phyloP scores from a whole-genome alignment of 2,888 invertebrate species.

The Hyles lineata region DNA sequence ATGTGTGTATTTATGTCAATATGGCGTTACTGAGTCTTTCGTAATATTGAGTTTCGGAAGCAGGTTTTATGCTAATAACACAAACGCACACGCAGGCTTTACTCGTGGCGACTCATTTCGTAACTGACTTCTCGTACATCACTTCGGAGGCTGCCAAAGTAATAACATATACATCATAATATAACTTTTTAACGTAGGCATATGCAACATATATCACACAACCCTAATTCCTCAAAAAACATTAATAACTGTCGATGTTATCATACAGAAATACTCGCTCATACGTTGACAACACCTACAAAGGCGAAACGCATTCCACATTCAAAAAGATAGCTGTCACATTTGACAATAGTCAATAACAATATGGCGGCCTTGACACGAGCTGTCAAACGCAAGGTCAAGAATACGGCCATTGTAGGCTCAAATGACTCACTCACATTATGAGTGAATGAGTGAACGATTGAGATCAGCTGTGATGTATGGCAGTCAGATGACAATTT shows the following conservation, averaged over 20 bases:
- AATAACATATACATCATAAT: no score
- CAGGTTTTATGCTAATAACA: no score
- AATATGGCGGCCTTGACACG: constrained; percentile 62
- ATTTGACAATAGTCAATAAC: constrained; percentile 61
- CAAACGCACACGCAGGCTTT: no score
- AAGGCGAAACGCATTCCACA: constrained; percentile 41
- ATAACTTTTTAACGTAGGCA: not conserved
- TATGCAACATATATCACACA: not conserved
- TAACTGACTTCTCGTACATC: not conserved
- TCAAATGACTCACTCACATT: constrained; percentile 46
- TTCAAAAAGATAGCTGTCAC: constrained; percentile 61
- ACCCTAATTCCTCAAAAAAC: not conserved
- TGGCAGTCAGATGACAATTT: constrained; percentile 42
- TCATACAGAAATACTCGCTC: constrained; percentile 14
- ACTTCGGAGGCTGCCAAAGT: not conserved
- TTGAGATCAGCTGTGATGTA: constrained; percentile 39
- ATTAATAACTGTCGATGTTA: constrained; percentile 15
- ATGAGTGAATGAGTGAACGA: constrained; percentile 44
- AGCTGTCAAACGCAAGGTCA: constrained; percentile 63
- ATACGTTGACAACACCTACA: constrained; percentile 32
- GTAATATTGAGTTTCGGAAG: no score
- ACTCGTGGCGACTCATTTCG: no score
- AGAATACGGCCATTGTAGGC: constrained; percentile 40
- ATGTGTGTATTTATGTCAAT: no score
- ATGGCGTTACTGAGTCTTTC: no score